Conservation (phyloP, 2,113 vertebrate genomes). For the Eidolon helvum region DNA sequence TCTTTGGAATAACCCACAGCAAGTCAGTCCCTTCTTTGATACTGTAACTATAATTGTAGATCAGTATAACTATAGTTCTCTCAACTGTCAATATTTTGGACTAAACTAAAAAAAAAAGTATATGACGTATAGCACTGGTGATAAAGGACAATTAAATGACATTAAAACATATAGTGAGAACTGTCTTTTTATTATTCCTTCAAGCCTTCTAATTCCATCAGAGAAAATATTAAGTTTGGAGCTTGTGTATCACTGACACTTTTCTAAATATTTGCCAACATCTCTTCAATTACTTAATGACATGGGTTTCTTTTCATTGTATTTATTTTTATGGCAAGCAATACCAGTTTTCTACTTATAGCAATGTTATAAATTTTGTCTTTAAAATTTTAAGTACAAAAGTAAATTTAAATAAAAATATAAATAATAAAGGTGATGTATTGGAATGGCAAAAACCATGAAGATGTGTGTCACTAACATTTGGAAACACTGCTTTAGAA, state of each 20-base stretch:
- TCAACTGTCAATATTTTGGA: constrained; percentile 6
- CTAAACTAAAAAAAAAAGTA: not conserved
- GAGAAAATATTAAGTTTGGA: not conserved
- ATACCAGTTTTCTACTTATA: not conserved
- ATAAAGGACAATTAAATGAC: not conserved
- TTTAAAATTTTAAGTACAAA: not conserved
- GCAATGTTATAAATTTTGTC: not conserved
- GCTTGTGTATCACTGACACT: not conserved
- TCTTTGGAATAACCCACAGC: not conserved
- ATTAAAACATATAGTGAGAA: not conserved
- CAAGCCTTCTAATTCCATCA: not conserved
- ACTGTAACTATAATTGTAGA: not conserved
- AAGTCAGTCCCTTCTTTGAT: not conserved
- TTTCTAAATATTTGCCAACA: constrained; percentile 1
- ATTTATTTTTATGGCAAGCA: not conserved
- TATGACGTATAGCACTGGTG: not conserved
- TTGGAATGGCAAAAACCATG: not conserved
- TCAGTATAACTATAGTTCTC: not conserved
- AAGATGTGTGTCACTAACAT: not conserved
- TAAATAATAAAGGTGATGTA: not conserved
- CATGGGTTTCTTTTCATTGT: not conserved
- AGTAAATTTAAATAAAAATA: not conserved
- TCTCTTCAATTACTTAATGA: not conserved
- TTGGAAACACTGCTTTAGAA: not conserved
- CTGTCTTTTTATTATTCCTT: not conserved